Evolutionary conservation across 1,140 invertebrate species (phyloP).

Genomic region (Chymomyza costata): DNA sequence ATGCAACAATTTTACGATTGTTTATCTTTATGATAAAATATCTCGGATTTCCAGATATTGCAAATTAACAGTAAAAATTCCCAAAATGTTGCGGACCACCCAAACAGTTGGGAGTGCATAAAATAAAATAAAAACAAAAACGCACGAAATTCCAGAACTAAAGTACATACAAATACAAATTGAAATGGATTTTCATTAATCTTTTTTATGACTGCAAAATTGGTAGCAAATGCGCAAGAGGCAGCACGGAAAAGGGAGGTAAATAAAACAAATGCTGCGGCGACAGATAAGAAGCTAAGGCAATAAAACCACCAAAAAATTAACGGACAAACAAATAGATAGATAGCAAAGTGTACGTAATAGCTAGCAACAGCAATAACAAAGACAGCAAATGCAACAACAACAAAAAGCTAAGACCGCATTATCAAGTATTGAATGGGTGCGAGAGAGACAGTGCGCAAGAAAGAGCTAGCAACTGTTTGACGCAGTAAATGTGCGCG

Average conservation of each 20-base stretch:
- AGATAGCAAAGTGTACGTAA: slow-evolving; percentile 49
- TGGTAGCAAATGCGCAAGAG: slow-evolving; percentile 12
- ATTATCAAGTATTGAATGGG: slow-evolving; percentile 2
- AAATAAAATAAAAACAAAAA: too few relatives aligned
- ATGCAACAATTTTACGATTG: too few relatives aligned
- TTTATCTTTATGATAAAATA: too few relatives aligned
- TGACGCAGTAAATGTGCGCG: slow-evolving; percentile 33
- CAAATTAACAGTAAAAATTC: too few relatives aligned
- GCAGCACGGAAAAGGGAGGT: slow-evolving; percentile 13
- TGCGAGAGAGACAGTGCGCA: slow-evolving; percentile 19
- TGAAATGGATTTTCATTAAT: slow-evolving; percentile 51
- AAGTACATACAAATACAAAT: too few relatives aligned
- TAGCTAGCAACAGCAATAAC: too few relatives aligned
- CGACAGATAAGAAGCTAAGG: too few relatives aligned
- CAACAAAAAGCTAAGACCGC: background rate
- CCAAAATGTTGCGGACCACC: too few relatives aligned
- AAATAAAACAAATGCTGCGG: slow-evolving; percentile 21
- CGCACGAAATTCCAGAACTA: too few relatives aligned
- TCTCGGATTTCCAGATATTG: too few relatives aligned
- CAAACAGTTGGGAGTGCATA: too few relatives aligned
- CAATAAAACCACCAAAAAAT: slow-evolving; percentile 51
- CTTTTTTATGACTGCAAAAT: slow-evolving; percentile 53
- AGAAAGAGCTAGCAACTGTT: background rate
- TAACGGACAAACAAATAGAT: slow-evolving; percentile 35
- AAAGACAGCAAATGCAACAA: slow-evolving; percentile 8